Evolutionary conservation across 2,113 vertebrate species (phyloP).

Genomic region (Bombycilla garrulus): DNA sequence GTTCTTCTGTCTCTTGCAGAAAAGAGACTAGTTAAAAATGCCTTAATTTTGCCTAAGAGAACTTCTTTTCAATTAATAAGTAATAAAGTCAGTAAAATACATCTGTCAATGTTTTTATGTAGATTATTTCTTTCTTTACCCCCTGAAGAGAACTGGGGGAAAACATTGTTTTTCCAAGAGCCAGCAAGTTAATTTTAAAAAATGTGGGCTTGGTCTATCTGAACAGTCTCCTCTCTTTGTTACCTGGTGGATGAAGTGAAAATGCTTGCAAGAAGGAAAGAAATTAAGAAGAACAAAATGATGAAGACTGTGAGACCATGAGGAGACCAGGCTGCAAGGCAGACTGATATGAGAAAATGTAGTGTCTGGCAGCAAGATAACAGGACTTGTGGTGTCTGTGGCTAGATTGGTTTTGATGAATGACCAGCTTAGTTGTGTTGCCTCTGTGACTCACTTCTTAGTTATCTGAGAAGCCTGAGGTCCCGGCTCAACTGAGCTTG

Average conservation of each 20-base stretch:
- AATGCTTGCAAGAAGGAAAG: slow-evolving; percentile 7
- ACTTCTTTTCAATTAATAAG: not conserved
- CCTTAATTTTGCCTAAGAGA: not conserved
- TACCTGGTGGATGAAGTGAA: not conserved
- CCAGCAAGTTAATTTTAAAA: not conserved
- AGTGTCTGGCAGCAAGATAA: slow-evolving; percentile 64
- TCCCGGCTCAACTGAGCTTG: not conserved
- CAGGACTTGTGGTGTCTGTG: slow-evolving; percentile 34
- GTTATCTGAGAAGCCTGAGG: slow-evolving; percentile 1
- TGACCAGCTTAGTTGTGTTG: slow-evolving; percentile 57
- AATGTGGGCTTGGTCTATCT: not conserved
- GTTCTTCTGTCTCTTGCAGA: not conserved
- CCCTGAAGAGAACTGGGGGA: not conserved
- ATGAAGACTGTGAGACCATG: not conserved
- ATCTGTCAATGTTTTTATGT: not conserved
- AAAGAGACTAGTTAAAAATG: not conserved
- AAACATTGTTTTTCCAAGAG: not conserved
- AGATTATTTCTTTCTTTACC: not conserved
- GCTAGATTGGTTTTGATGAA: slow-evolving; percentile 68
- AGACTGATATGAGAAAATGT: slow-evolving; percentile 60
- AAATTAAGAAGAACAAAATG: not conserved
- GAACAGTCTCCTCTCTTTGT: not conserved
- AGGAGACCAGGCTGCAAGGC: slow-evolving; percentile 19
- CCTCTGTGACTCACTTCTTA: slow-evolving; percentile 55
- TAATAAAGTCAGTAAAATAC: not conserved